A percentile compares a stretch with the other conserved stretches of the same genome.
phyloP scores from a whole-genome alignment of 1,140 invertebrate species.

The Popillia japonica region DNA sequence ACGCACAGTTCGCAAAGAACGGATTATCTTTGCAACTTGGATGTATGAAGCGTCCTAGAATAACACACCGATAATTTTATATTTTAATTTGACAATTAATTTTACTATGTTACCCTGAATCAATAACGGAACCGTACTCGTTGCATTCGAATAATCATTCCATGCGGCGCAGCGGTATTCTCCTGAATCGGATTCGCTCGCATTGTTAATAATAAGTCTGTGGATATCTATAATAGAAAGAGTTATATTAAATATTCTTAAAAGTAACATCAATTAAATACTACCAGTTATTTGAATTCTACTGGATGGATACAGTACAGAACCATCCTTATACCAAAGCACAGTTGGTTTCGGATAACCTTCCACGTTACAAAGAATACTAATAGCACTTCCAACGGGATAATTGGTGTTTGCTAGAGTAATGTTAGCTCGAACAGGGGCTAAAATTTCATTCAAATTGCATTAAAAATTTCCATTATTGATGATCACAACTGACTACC shows the following conservation, averaged over 20 bases:
- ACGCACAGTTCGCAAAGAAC: slow-evolving; percentile 87
- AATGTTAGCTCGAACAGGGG: slow-evolving; percentile 70
- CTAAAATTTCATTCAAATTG: slow-evolving; percentile 56
- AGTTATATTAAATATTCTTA: slow-evolving; percentile 30
- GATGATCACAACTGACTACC: too few relatives aligned
- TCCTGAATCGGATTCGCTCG: slow-evolving; percentile 74
- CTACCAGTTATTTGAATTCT: slow-evolving; percentile 71
- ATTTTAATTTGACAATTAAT: slow-evolving; percentile 40
- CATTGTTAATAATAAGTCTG: slow-evolving; percentile 71
- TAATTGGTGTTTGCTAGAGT: slow-evolving; percentile 65
- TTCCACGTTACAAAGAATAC: slow-evolving; percentile 76
- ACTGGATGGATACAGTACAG: slow-evolving; percentile 62
- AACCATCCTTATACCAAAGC: slow-evolving; percentile 80
- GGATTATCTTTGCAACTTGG: slow-evolving; percentile 84
- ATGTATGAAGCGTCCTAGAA: slow-evolving; percentile 78
- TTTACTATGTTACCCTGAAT: slow-evolving; percentile 70
- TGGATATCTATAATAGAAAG: slow-evolving; percentile 66
- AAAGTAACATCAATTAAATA: slow-evolving; percentile 14
- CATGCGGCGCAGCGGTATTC: slow-evolving; percentile 80
- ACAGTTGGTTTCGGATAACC: slow-evolving; percentile 79
- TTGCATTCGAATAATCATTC: slow-evolving; percentile 71
- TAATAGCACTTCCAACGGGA: slow-evolving; percentile 71
- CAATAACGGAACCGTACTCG: slow-evolving; percentile 68
- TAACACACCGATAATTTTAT: slow-evolving; percentile 48
- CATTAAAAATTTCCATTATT: too few relatives aligned